A percentile compares a stretch with the other conserved stretches of the same genome.
Conservation (phyloP, 2,113 vertebrate species). For the Abramis brama region DNA sequence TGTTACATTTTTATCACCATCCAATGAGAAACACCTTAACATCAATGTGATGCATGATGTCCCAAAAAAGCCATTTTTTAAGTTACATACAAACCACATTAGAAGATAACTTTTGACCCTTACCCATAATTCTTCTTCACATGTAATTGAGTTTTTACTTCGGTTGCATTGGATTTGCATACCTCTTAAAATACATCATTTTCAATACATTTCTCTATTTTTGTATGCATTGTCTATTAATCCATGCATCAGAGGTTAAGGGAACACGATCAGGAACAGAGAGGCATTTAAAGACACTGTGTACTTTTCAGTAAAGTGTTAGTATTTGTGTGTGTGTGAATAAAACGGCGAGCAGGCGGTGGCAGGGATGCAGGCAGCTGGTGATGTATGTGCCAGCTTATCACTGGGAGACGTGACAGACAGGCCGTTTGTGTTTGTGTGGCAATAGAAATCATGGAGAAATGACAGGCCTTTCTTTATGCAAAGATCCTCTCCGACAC, state of each 20-base stretch:
- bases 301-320: background rate
- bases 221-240: background rate
- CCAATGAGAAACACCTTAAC: background rate
- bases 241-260: background rate
- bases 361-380: slow-evolving; percentile 52
- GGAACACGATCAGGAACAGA: background rate
- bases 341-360: slow-evolving; percentile 40
- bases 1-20: background rate
- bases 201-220: no score
- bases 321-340: slow-evolving; percentile 47
- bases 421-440: slow-evolving; percentile 46
- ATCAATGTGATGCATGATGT: background rate
- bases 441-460: slow-evolving; percentile 42
- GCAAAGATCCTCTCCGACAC: slow-evolving; percentile 36
- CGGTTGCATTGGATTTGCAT: background rate
- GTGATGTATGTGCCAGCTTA: slow-evolving; percentile 51
- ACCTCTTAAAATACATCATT: background rate
- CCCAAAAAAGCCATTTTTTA: background rate
- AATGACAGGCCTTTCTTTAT: slow-evolving; percentile 39
- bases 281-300: background rate
- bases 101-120: background rate
- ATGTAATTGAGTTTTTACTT: background rate
- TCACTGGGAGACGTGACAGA: slow-evolving; percentile 45
- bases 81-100: background rate
- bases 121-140: background rate